Percentiles rank a stretch among this genome's conserved stretches.
These are phyloP conservation scores for Drosophila bifasciata DNA, from an alignment of 1,140 invertebrate genomes.

Conservation along the genomic window DNA sequence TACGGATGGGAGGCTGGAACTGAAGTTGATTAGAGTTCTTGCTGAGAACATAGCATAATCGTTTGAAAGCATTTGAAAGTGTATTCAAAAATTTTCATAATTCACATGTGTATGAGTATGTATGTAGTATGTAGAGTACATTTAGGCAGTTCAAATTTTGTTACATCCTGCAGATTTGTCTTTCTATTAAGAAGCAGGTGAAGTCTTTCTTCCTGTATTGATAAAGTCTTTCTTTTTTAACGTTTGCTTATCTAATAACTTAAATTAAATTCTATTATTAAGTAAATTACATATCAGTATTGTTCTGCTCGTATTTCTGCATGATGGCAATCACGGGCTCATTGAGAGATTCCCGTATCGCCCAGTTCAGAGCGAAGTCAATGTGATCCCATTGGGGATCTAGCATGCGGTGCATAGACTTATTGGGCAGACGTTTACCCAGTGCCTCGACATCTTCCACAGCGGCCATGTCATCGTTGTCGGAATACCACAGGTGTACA, in stretches of 20 bases:
- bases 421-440: conserved; percentile 60
- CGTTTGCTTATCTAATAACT: conserved; percentile 20
- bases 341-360: too few species aligned
- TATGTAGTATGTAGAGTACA: too few species aligned
- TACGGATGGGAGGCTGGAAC: background rate
- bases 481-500: conserved; percentile 86
- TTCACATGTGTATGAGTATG: too few species aligned
- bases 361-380: conserved; percentile 84
- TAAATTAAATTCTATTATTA: conserved; percentile 23
- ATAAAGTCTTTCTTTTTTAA: background rate
- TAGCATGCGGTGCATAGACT: conserved; percentile 85
- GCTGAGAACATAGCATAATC: too few species aligned
- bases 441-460: conserved; percentile 87
- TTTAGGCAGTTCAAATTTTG: too few species aligned
- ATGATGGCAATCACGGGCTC: conserved; percentile 69
- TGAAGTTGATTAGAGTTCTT: background rate
- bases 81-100: too few species aligned
- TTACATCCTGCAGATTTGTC: too few species aligned
- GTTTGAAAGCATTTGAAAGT: too few species aligned
- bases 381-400: conserved; percentile 86
- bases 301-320: conserved; percentile 41
- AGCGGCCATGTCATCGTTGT: conserved; percentile 86
- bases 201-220: too few species aligned
- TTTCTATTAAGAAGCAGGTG: too few species aligned
- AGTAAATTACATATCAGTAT: too few species aligned